These are phyloP conservation scores for Enteromius mattozi DNA, from an alignment of 2,797 vertebrate species.

Conservation along the genomic window DNA sequence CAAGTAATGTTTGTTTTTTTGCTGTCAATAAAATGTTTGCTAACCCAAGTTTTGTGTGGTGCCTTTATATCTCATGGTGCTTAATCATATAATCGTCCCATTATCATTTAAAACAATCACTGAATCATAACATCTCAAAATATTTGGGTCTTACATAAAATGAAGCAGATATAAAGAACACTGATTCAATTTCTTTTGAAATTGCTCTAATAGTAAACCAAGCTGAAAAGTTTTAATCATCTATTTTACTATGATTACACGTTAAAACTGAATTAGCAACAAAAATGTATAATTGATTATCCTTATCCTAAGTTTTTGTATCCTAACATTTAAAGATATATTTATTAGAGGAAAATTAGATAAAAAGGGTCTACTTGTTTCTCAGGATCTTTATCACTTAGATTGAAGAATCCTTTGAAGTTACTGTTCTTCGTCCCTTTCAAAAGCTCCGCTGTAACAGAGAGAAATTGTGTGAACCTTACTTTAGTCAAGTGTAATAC, in stretches of 20 bases:
- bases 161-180: not conserved
- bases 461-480: slow-evolving; percentile 40
- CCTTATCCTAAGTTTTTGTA: not conserved
- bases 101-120: not conserved
- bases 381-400: not conserved
- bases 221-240: not conserved
- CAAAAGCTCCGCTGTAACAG: slow-evolving; percentile 25
- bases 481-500: slow-evolving; percentile 55
- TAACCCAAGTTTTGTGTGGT: not conserved
- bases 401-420: slow-evolving; percentile 31
- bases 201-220: not conserved
- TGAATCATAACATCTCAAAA: not conserved
- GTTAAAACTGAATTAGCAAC: not conserved
- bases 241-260: not conserved
- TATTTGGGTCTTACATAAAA: not conserved
- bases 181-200: not conserved
- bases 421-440: slow-evolving; percentile 24
- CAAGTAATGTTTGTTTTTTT: not conserved
- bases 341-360: not conserved
- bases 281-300: not conserved
- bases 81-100: not conserved
- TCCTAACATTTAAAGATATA: not conserved
- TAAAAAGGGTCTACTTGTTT: not conserved
- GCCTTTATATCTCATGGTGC: not conserved
- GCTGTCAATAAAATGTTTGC: slow-evolving; percentile 22